Percentiles rank a stretch among this genome's conserved stretches.
These are phyloP conservation scores for Cepaea hortensis DNA, from an alignment of 2,888 invertebrate genomes.

Conservation along the genomic window DNA sequence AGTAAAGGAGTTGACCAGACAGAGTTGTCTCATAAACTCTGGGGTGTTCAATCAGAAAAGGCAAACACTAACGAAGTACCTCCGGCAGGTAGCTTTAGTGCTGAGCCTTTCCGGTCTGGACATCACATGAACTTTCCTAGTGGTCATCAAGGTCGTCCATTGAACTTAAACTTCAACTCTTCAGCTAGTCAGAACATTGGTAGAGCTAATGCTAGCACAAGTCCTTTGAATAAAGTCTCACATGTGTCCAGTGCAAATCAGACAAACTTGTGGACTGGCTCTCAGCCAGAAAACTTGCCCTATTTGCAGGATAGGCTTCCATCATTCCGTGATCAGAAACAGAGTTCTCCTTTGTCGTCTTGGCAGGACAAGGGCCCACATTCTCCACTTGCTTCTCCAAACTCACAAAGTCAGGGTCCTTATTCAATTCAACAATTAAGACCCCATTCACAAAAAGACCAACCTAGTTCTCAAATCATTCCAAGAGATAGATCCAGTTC, in stretches of 20 bases:
- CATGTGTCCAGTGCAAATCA: neutral
- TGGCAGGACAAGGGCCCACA: neutral
- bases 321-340: constrained; percentile 14
- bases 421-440: neutral
- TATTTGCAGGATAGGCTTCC: neutral
- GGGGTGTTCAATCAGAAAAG: neutral
- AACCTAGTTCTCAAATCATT: neutral
- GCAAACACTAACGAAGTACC: neutral
- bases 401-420: neutral
- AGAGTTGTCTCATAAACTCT: constrained; percentile 56
- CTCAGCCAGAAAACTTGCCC: neutral
- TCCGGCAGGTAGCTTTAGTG: neutral
- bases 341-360: neutral
- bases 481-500: constrained; percentile 32
- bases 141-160: constrained; percentile 22
- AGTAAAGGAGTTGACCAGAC: constrained; percentile 59
- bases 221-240: constrained; percentile 39
- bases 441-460: constrained; percentile 17
- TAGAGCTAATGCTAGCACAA: constrained; percentile 45
- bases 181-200: constrained; percentile 32
- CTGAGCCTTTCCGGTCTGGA: neutral
- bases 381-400: constrained; percentile 3
- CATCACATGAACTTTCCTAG: neutral
- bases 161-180: constrained; percentile 54
- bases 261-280: neutral